Evolutionary conservation across 2,888 invertebrate genomes (phyloP), one percentile per base, ranked within the genome.

Genomic region (Spisula solida): DNA sequence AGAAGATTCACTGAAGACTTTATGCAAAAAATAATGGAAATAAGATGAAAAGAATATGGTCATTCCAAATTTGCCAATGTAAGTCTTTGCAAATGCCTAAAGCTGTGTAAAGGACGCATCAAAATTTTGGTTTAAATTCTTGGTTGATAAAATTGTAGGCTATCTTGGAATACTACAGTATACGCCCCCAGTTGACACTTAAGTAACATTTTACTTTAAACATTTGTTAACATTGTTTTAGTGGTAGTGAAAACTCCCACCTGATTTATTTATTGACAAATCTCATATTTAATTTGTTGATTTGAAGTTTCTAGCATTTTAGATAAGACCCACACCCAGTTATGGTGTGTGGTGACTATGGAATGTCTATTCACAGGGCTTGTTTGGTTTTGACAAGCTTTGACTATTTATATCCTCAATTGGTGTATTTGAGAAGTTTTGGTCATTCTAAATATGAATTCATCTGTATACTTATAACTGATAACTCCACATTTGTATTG

Each of bases 271-370:
- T 31, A 75, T 16, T 34, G 34, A 29, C 29, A 18, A 31, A 14
- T 75, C n/a, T 34, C 12, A 75, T 75, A 75, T 75, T 75, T 31
- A 34, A 34, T 75, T 16, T 75, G 75, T 75, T 75, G 75, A 75
- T 75, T 75, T 31, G 16, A 34, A 75, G 75, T 75, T 41, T 20
- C 31, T 31, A 31, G 16, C 75, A 29, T 31, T 75, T 12, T 25
- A 75, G 75, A 75, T 75, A 75, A 75, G 29, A 14, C 31, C 75
- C 75, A 31, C 75, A 14, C 75, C 75, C 75, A 34, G 34, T 75
- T 75, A 4, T 29, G 31, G 31, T 34, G 34, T 75, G 75, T 75
- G 31, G 75, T 75, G 34, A 75, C 31, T 75, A 34, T 75, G 75
- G 75, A 34, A 75, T 75, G 75, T 34, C 31, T 14, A 75, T 75